These are phyloP conservation scores for Drosophila varians DNA, from an alignment of 1,140 invertebrate species.

Conservation along the genomic window DNA sequence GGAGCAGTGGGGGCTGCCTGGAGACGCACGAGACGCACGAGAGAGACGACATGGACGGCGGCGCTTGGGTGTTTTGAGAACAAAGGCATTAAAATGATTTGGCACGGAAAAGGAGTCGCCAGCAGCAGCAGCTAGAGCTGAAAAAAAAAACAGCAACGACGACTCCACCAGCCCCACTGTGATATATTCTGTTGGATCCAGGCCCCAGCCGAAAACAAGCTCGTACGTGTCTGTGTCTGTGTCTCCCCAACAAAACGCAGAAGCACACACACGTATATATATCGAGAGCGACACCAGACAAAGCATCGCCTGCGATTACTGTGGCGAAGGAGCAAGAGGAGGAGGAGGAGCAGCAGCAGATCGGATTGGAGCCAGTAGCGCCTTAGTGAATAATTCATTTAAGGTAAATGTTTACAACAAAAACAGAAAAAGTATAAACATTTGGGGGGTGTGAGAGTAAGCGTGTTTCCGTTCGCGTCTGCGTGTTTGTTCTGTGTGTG, in stretches of 20 bases:
- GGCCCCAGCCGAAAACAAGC: constrained; percentile 20
- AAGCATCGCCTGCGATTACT: constrained; percentile 49
- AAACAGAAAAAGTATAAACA: constrained; percentile 44
- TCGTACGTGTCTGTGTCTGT: constrained; percentile 26
- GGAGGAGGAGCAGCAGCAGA: neutral
- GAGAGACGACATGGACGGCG: constrained; percentile 33
- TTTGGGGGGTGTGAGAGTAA: constrained; percentile 3
- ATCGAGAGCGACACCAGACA: constrained; percentile 42
- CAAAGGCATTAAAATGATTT: constrained; percentile 67
- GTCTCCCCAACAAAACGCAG: constrained; percentile 37
- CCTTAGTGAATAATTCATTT: constrained; percentile 50
- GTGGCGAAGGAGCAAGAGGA: neutral
- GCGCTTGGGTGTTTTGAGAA: constrained; percentile 58
- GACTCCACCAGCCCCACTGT: constrained; percentile 51
- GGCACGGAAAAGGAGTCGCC: constrained; percentile 31
- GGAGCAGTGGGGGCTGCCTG: constrained; percentile 6
- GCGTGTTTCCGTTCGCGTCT: constrained; percentile 3
- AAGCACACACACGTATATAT: constrained; percentile 38
- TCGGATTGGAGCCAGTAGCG: constrained; percentile 15
- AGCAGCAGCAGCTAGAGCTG: constrained; percentile 31
- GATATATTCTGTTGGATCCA: constrained; percentile 65
- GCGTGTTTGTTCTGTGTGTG: constrained; percentile 20
- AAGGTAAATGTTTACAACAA: constrained; percentile 49
- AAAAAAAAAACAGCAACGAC: constrained; percentile 48
- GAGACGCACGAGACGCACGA: constrained; percentile 11